phyloP scores from a whole-genome alignment of 2,113 vertebrate species.

The Odontesthes bonariensis region DNA sequence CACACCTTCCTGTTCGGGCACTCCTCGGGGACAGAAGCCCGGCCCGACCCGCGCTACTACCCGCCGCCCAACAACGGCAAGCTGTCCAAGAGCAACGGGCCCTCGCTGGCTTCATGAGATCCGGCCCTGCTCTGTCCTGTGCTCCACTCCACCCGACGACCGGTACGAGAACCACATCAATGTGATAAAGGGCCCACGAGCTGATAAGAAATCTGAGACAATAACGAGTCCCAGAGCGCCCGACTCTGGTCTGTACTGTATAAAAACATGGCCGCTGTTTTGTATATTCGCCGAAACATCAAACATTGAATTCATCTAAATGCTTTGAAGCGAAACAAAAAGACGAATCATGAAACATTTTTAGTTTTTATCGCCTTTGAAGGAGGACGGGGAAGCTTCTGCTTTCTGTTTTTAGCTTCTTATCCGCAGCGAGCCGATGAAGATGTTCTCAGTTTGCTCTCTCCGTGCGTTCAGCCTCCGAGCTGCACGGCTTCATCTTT shows the following conservation, averaged over 20 bases:
- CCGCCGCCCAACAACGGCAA: conserved; percentile 65
- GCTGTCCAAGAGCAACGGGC: conserved; percentile 70
- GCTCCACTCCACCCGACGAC: background rate
- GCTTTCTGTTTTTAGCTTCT: conserved; percentile 35
- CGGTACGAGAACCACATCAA: background rate
- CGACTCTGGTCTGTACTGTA: conserved; percentile 43
- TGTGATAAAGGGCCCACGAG: background rate
- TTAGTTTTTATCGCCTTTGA: too few species aligned
- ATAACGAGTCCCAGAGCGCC: too few species aligned
- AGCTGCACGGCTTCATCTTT: background rate
- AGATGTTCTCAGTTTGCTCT: rapidly evolving
- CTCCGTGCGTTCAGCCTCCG: conserved; percentile 23
- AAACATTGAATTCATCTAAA: too few species aligned
- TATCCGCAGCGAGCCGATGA: conserved; percentile 1
- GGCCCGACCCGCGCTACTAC: conserved; percentile 56
- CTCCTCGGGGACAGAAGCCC: conserved; percentile 55
- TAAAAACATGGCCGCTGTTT: background rate
- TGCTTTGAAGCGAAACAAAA: too few species aligned
- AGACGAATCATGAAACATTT: background rate
- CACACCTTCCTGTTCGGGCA: conserved; percentile 84
- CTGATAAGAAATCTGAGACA: too few species aligned
- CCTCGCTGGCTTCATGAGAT: conserved; percentile 66
- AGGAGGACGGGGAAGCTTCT: background rate
- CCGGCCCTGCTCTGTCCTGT: background rate
- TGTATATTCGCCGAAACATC: too few species aligned